Evolutionary conservation across 37 sponge, comb jelly and placozoan species (phyloP), one percentile per base, ranked within the genome.

Genomic region (Halisarca cf. caerulea): DNA sequence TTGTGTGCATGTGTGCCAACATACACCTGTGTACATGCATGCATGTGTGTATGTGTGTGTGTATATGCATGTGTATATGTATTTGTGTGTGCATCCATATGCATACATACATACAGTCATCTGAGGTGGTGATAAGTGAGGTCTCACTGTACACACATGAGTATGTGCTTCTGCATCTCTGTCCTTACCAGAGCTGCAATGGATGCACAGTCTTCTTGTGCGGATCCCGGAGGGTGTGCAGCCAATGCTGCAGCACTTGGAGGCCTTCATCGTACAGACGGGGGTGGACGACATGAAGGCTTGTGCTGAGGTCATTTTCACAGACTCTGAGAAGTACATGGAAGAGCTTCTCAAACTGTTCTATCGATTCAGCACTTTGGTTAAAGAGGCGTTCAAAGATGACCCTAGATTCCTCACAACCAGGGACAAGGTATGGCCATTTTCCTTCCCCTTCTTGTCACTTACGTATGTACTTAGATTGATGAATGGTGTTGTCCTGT

Each of bases 241-340:
- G 17, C 88, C 92, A 0, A 92, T 95, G 88, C 68, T 91, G 32
- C 24, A 45, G 6, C 70, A 84, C 82, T 80, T 95, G 3, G 95
- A 95, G 92, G 35, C 40, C 27, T 89, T 82, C 78, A 89, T 95
- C 58, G 45, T 70, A 0, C 90, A 89, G 53, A 90, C 77, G 59
- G 95, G 95, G 9, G 59, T 95, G 2, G 92, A 89, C 14, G 95
- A 95, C 87, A 95, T 95, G 93, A 83, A 88, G 82, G 84, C 91
- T 36, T 88, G 86, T 74, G 96, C 93, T 37, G 93, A 90, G 0
- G 68, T 84, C 44, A 95, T 95, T 60, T 83, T 88, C 53, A 92
- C 96, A 8, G 97, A 96, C 68, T 90, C 92, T 24, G 97, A 96
- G 89, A 96, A 96, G 78, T 96, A 96, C 64, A 90, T 96, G 70